These are phyloP conservation scores for Morpho achilles DNA, from an alignment of 2,888 invertebrate species.

Conservation along the genomic window DNA sequence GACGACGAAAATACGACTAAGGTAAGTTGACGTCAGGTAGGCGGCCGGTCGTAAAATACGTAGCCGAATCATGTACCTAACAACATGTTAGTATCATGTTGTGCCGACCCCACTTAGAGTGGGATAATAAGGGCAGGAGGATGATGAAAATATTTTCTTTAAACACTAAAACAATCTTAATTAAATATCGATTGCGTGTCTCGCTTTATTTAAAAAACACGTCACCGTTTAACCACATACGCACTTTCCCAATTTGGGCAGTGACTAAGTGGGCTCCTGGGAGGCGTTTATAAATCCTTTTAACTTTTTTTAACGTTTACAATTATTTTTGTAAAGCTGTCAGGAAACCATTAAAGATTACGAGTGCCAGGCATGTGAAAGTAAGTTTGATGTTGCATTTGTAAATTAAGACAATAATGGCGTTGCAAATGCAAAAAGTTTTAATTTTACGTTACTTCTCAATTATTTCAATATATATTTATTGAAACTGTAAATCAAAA, in stretches of 20 bases:
- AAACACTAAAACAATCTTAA: neutral
- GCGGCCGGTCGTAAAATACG: no score
- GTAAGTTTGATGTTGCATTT: conserved; percentile 15
- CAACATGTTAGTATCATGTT: no score
- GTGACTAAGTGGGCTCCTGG: conserved; percentile 23
- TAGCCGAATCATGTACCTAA: no score
- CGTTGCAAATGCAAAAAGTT: conserved; percentile 16
- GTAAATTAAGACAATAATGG: conserved; percentile 19
- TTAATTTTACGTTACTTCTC: neutral
- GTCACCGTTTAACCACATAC: conserved; percentile 8
- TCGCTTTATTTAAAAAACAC: conserved; percentile 4
- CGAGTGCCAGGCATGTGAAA: conserved; percentile 9
- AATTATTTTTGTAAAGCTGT: conserved; percentile 19
- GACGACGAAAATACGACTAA: no score
- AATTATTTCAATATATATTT: no score
- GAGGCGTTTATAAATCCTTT: conserved; percentile 16
- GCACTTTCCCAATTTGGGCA: conserved; percentile 14
- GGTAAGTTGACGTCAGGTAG: no score
- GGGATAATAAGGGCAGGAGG: no score
- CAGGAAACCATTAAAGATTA: conserved; percentile 17
- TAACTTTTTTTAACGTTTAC: conserved; percentile 14
- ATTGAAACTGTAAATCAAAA: no score
- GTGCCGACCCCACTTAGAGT: no score
- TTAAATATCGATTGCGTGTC: conserved; percentile 6
- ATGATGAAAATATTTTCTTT: no score